Base-by-base conservation (phyloP, 2,113 vertebrate species). In the Centropus bengalensis region DNA sequence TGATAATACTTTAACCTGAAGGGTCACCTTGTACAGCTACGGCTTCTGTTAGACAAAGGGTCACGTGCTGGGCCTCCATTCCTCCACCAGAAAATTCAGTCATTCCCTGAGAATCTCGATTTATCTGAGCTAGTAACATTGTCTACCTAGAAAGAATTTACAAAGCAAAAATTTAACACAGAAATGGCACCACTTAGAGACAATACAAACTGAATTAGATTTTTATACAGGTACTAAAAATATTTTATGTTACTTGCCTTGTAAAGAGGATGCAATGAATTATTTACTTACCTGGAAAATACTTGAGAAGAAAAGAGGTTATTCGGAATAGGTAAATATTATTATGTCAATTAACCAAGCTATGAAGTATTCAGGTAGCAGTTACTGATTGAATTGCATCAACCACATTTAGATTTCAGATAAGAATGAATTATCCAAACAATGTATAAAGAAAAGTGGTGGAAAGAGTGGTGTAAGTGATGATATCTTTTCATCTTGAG, bases 81-180 rank as follows among this genome's bases (percentile, higher is more conserved):
- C 99, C 99, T 82, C 99, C 98, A 97, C 98, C 99, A 69, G 99
- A 99, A 98, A 99, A 99, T 97, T 99, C 99, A 23, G 99, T 97
- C 98, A 99, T 99, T 96, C 98, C 99, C 98, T 99, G 99, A 94
- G 99, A 99, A 97, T 99, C 99, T 97, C 98, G 99, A 98, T 99
- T 99, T 97, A 99, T 99, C 97, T 99, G 99, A 88, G 99, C 99
- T 97, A 99, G 97, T 98, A 99, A 98, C 99, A 99, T 99, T 97
- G 98, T 99, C 97, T 93, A 98, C 98, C 98, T 98, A 97, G 91
- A 97, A 96, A 94, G 33, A 92, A 82, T 73, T 88, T 70, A 89
- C 30, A 91, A 88, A 94, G 15, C 9, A 73, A 79, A 81, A 32
- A 78, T 26, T 82, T 64, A 91, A 89, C 71, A 85, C 27, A 66